Percentiles rank a stretch among this genome's conserved stretches.
phyloP scores from a whole-genome alignment of 2,888 invertebrate genomes.

The Idaea straminata region DNA sequence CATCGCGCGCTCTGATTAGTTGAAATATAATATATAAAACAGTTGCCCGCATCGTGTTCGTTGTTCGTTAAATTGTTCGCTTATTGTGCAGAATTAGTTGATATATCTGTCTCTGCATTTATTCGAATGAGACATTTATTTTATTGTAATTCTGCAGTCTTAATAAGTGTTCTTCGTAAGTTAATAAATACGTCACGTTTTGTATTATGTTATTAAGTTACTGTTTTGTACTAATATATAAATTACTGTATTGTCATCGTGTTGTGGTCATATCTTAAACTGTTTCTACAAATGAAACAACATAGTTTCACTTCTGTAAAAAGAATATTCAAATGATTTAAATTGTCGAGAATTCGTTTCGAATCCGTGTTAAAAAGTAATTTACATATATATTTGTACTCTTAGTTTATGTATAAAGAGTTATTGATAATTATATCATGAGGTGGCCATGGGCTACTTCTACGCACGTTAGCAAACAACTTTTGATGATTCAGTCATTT shows the following conservation, averaged over 20 bases:
- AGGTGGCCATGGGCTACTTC: too few relatives aligned
- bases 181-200: slow-evolving; percentile 31
- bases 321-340: background rate
- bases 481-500: too few relatives aligned
- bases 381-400: too few relatives aligned
- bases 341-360: background rate
- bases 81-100: slow-evolving; percentile 56
- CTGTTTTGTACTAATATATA: slow-evolving; percentile 41
- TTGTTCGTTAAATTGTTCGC: slow-evolving; percentile 34
- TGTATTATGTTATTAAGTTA: slow-evolving; percentile 36
- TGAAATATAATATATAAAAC: background rate
- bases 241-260: slow-evolving; percentile 38
- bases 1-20: too few relatives aligned
- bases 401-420: too few relatives aligned
- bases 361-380: background rate
- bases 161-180: slow-evolving; percentile 35
- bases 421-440: too few relatives aligned
- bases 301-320: slow-evolving; percentile 12
- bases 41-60: slow-evolving; percentile 25
- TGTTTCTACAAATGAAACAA: slow-evolving; percentile 7
- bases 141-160: slow-evolving; percentile 45
- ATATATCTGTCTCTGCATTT: slow-evolving; percentile 72
- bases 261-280: slow-evolving; percentile 27
- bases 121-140: slow-evolving; percentile 66
- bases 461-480: too few relatives aligned